Conservation (phyloP, 2,113 vertebrate genomes). For the Damaliscus lunatus region DNA sequence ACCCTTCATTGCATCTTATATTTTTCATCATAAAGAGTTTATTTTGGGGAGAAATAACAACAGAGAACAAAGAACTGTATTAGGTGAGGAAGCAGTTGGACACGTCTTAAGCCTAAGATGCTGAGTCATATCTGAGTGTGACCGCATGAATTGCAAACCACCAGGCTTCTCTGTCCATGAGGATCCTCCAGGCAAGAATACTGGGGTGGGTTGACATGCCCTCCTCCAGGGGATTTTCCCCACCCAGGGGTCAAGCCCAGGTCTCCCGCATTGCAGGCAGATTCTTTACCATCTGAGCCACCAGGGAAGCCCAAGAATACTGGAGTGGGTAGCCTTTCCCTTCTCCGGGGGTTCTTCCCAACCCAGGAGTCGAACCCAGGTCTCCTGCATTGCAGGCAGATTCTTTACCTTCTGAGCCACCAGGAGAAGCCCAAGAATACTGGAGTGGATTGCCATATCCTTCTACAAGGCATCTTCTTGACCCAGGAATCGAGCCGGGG, state of each 20-base stretch:
- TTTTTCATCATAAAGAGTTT: background rate
- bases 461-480: background rate
- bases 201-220: background rate
- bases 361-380: accelerated
- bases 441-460: background rate
- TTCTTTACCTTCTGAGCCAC: background rate
- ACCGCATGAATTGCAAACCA: background rate
- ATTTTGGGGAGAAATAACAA: background rate
- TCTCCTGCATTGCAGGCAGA: background rate
- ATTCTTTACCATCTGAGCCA: background rate
- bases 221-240: background rate
- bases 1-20: background rate
- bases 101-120: background rate
- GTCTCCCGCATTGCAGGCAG: accelerated
- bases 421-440: background rate
- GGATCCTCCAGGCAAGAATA: background rate
- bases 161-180: background rate
- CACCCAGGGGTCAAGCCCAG: background rate
- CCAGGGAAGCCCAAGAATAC: background rate
- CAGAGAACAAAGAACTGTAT: background rate
- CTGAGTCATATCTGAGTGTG: background rate
- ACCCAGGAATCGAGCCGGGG: background rate
- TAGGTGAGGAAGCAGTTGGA: accelerated
- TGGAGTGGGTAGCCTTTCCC: background rate
- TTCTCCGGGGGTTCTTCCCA: background rate